These are phyloP conservation scores for Lordiphosa andalusiaca DNA, from an alignment of 2,888 invertebrate genomes.

Conservation along the genomic window DNA sequence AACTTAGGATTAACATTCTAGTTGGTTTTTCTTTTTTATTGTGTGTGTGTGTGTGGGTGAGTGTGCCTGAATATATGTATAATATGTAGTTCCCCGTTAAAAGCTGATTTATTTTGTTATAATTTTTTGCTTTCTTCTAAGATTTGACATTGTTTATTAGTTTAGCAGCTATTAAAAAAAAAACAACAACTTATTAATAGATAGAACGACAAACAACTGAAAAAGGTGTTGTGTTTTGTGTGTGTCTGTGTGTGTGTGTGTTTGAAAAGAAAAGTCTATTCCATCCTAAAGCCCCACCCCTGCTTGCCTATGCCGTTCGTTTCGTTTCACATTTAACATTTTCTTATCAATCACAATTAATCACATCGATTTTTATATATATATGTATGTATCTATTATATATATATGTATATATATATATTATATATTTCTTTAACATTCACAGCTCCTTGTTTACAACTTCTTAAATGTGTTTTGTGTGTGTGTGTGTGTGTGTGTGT, in stretches of 20 bases:
- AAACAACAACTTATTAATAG: too few relatives aligned
- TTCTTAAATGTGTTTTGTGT: slow-evolving; percentile 46
- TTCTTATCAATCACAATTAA: slow-evolving; percentile 79
- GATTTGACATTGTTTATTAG: too few relatives aligned
- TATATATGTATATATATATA: slow-evolving; percentile 34
- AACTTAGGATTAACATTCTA: slow-evolving; percentile 44
- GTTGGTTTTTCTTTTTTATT: slow-evolving; percentile 40
- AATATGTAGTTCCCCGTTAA: neutral
- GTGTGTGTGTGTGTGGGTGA: slow-evolving; percentile 9
- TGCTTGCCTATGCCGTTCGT: slow-evolving; percentile 52
- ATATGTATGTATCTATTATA: slow-evolving; percentile 29
- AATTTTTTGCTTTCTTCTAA: too few relatives aligned
- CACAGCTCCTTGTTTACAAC: slow-evolving; percentile 81
- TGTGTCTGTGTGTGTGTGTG: slow-evolving; percentile 27
- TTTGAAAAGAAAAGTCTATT: slow-evolving; percentile 52
- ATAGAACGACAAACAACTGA: too few relatives aligned
- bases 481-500: slow-evolving; percentile 44
- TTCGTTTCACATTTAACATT: slow-evolving; percentile 45
- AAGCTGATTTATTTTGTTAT: too few relatives aligned
- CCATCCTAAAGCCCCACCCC: slow-evolving; percentile 33
- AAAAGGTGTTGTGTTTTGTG: slow-evolving; percentile 15
- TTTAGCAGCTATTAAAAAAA: too few relatives aligned
- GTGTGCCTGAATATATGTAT: slow-evolving; percentile 23
- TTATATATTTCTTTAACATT: slow-evolving; percentile 72
- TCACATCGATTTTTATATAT: slow-evolving; percentile 76